These are phyloP conservation scores for Scaptomyza montana DNA, from an alignment of 1,140 invertebrate genomes.

Conservation along the genomic window DNA sequence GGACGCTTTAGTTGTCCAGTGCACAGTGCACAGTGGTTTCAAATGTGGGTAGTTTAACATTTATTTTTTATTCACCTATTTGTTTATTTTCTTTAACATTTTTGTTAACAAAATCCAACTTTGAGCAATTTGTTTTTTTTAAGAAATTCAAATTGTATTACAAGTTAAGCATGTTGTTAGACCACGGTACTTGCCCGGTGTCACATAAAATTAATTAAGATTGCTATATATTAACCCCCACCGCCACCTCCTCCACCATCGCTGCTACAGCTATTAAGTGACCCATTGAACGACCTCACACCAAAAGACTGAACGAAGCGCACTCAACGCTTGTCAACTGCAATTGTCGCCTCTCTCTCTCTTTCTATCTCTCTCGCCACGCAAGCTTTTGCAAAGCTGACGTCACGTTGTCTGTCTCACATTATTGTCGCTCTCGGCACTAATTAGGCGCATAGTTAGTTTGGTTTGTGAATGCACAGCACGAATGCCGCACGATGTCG, in stretches of 20 bases:
- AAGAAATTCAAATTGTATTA: neutral
- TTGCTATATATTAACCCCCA: slow-evolving; percentile 37
- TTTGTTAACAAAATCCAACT: too few species aligned
- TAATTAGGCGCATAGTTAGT: slow-evolving; percentile 45
- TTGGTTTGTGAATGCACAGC: slow-evolving; percentile 27
- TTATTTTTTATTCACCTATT: too few species aligned
- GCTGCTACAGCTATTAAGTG: slow-evolving; percentile 58
- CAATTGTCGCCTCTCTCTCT: slow-evolving; percentile 20
- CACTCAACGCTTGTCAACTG: slow-evolving; percentile 4
- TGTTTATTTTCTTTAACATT: neutral
- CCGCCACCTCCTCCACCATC: slow-evolving; percentile 12
- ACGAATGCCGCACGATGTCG: slow-evolving; percentile 25
- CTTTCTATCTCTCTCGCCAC: neutral
- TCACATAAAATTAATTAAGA: slow-evolving; percentile 59
- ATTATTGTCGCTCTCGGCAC: slow-evolving; percentile 6
- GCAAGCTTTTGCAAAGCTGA: slow-evolving; percentile 17
- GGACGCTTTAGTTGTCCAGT: neutral
- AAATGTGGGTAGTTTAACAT: too few species aligned
- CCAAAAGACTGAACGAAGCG: slow-evolving; percentile 4
- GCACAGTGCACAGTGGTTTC: slow-evolving; percentile 23
- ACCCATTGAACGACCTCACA: slow-evolving; percentile 43
- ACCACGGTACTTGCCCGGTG: slow-evolving; percentile 25
- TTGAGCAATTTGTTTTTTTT: too few species aligned
- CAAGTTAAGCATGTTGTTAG: neutral
- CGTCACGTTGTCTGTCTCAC: slow-evolving; percentile 19